Conservation (phyloP, 2,797 vertebrate species). For the Spinus olivaceus region DNA sequence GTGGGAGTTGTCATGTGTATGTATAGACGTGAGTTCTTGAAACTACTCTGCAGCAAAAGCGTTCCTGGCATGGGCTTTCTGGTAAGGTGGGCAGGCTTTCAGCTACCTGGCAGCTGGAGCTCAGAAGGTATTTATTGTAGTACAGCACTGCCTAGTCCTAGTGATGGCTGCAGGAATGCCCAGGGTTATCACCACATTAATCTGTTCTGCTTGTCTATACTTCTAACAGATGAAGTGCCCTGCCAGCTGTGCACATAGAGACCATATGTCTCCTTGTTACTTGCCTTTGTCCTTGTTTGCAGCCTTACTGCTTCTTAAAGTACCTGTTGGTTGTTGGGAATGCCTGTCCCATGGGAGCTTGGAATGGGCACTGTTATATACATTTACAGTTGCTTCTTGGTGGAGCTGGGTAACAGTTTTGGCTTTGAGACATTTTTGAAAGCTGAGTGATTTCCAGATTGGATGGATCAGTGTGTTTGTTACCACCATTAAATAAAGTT, state of each 20-base stretch:
- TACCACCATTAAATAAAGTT: not conserved
- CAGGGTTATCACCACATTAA: not conserved
- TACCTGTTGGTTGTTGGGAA: not conserved
- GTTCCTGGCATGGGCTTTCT: not conserved
- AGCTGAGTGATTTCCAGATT: not conserved
- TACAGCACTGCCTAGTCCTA: not conserved
- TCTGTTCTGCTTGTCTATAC: not conserved
- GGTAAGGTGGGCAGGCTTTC: not conserved
- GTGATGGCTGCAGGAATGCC: not conserved
- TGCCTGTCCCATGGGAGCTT: not conserved
- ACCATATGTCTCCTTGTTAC: rapidly evolving
- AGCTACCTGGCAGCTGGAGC: not conserved
- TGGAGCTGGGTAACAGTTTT: not conserved
- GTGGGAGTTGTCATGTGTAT: not conserved
- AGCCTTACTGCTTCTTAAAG: not conserved
- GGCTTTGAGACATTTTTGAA: not conserved
- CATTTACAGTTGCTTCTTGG: not conserved
- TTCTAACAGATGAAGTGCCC: not conserved
- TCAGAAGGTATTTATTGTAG: not conserved
- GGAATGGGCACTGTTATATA: not conserved
- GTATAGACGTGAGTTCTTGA: not conserved
- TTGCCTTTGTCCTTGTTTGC: not conserved
- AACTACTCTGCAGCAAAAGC: not conserved
- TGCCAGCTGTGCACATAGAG: not conserved
- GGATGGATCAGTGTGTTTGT: not conserved